Base-by-base conservation (phyloP, 1,140 invertebrate genomes). In the Vollenhovia emeryi region DNA sequence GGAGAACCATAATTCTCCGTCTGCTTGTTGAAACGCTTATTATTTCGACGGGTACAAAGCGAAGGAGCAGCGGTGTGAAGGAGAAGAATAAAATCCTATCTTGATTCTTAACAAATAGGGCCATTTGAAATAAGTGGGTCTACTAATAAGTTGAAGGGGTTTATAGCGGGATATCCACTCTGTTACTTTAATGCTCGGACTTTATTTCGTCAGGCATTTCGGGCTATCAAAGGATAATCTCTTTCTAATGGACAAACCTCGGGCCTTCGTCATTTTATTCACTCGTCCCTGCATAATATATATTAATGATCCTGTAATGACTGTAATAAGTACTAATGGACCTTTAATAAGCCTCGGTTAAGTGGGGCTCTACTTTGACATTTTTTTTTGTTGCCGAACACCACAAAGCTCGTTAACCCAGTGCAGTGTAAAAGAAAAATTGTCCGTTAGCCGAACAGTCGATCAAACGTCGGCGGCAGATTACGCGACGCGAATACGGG, bases 401-500 rank as follows among this genome's bases (percentile, higher is more conserved):
- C 27, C 8, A 43, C 60, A 45, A 40, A 45, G 33, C 21, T 60
- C 50, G 66, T 59, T 57, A 21, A 43, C 30, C 24, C 24, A 45
- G 43, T 57, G 33, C 15, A 18, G 4, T 18, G 40, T 21, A 33
- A 73, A 59, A 40, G 66, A 40, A 82, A 71, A 71, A 82, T 82
- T 73, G 8, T 21, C 24, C 50, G 50, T 24, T 71, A 57, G 40
- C 24, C 13, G 27, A 82, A 73, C 40, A 45, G 78, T 82, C 78
- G 66, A 82, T 82, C 78, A 82, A 82, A 82, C 66, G 78, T 73
- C 66, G 78, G 13, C 18, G 30, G 36, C 66, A 57, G 78, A 71
- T 82, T 82, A 82, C 57, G 33, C 36, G 78, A 57, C 24, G 36
- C 50, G 50, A 68, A 24, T 55, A 57, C 24, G 50, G 9, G 15